Evolutionary conservation across 2,888 invertebrate genomes (phyloP), one percentile per base, ranked within the genome.

Genomic region (Andrena chrysosceles): DNA sequence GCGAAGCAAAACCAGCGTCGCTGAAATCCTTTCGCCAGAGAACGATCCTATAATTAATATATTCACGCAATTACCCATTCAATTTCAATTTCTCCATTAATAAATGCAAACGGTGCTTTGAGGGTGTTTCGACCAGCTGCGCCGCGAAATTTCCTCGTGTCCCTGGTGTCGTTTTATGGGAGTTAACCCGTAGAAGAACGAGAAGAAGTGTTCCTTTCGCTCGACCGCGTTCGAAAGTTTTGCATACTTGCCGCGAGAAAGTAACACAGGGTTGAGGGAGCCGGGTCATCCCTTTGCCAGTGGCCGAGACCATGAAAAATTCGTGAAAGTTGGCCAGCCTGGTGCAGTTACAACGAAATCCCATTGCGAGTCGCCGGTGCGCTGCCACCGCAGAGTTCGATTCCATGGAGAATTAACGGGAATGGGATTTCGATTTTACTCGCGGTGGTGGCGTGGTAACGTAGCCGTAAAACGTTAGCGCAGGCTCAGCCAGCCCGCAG

Each of bases 351-450:
- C 90, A 91, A 88, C 87, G 89, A 92, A 92, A 91, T 91, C 91
- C 88, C 90, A 92, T 92, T 88, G 90, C 88, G 86, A 49, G 75
- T 56, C 56, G 49, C 76, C 73, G 23, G 88, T 56, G 84, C 85
- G 89, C 87, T 87, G 86, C 87, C 88, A 89, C 91, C 91, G 87
- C 91, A 91, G 89, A 89, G 87, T 90, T 91, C 91, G 91, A 91
- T 92, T 91, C 91, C 91, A 90, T 91, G 87, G 92, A 91, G 92
- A 92, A 92, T 92, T 91, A 92, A 91, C 90, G 89, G 81, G 85
- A 86, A 84, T 90, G 90, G 90, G 91, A 90, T 91, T 92, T 92
- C 92, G 92, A 92, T 92, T 92, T 91, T 90, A 89, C 88, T 89
- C 89, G 77, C 76, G 83, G 83, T 63, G 31, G 77, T 62, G 74